Conservation (phyloP, 1,140 invertebrate genomes). For the Papilio polyxenes region DNA sequence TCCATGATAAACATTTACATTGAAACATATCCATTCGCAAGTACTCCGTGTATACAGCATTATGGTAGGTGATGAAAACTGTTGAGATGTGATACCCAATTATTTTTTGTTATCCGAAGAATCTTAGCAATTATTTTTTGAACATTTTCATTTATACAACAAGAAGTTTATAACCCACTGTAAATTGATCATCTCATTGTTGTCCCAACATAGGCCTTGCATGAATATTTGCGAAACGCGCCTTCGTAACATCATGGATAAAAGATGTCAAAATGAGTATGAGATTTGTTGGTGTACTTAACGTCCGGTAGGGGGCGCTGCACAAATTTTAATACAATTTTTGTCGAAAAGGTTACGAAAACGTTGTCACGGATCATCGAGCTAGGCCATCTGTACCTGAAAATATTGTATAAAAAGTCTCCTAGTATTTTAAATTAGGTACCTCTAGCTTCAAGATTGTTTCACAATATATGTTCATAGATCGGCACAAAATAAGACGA, state of each 20-base stretch:
- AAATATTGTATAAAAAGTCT: neutral
- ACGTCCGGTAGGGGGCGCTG: no score
- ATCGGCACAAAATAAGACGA: neutral
- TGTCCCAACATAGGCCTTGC: no score
- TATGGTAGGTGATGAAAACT: slow-evolving; percentile 24
- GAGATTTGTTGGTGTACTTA: no score
- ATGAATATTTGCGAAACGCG: no score
- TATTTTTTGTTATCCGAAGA: slow-evolving; percentile 16
- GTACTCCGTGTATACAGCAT: neutral
- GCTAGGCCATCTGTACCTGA: no score
- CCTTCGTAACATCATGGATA: no score
- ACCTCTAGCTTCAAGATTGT: neutral
- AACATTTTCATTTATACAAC: neutral
- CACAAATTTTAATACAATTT: no score
- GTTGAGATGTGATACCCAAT: neutral
- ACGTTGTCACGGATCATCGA: no score
- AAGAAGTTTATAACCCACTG: no score
- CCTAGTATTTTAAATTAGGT: neutral
- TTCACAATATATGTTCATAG: neutral
- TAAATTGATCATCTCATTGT: no score
- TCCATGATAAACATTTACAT: neutral
- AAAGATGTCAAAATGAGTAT: no score
- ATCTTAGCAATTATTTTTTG: neutral
- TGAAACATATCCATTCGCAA: neutral
- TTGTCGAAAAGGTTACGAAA: no score